Evolutionary conservation across 2,797 vertebrate species (phyloP), one percentile per base, ranked within the genome.

Genomic region (Menidia menidia): DNA sequence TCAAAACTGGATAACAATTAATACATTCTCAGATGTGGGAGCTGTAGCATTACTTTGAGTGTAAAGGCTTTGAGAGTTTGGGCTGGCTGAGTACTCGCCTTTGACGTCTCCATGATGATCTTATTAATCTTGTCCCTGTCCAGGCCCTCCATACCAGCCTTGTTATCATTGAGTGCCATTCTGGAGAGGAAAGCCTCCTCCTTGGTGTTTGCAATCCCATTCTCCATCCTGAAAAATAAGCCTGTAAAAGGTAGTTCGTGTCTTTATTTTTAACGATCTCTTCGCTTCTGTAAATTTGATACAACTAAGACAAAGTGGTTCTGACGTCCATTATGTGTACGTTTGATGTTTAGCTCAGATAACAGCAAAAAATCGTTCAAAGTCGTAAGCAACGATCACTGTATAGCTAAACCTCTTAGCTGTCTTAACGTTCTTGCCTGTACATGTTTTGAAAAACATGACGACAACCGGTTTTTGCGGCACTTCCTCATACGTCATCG

Each of bases 61-160:
- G 10, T 32, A 16, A 41, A 32, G 39, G 14, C 7, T 39, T 39
- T 4, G 35, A 39, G 0, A 64, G 11, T 39, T 6, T 33, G 5
- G 53, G 18, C 8, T 60, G 9, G 8, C 1, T 55, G 39, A 39
- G 7, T 33, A 41, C 19, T 12, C 73, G 99, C 98, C 96, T 97
- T 99, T 42, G 97, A 98, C 33, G 95, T 83, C 81, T 97, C 96
- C 93, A 98, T 94, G 87, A 99, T 99, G 90, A 99, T 97, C 92
- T 95, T 97, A 91, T 99, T 99, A 86, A 99, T 99, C 89, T 96
- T 98, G 62, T 97, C 96, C 90, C 96, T 96, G 93, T 99, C 96
- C 64, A 99, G 92, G 64, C 97, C 98, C 85, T 98, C 95, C 98
- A 99, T 99, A 59, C 98, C 97, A 80, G 98, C 97, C 87, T 99